Evolutionary conservation across 1,140 invertebrate genomes (phyloP).

Genomic region (Calephelis virginiensis): DNA sequence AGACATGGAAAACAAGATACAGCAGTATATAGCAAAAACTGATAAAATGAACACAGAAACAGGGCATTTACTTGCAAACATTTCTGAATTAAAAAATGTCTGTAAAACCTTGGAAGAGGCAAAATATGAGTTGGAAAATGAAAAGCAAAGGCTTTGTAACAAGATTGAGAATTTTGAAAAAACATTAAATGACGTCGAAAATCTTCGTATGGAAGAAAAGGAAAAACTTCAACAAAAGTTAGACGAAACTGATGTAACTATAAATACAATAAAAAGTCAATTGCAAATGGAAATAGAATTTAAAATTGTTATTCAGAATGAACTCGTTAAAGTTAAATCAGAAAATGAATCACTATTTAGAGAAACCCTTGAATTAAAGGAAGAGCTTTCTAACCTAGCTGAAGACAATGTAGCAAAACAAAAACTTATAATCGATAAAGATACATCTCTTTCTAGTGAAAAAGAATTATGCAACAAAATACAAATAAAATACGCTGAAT

Average conservation of each 20-base stretch:
- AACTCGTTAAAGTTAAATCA: constrained; percentile 23
- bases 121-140: constrained; percentile 38
- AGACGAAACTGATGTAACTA: constrained; percentile 46
- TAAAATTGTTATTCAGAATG: constrained; percentile 42
- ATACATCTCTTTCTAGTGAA: constrained; percentile 22
- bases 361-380: constrained; percentile 19
- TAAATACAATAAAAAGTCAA: constrained; percentile 47
- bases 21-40: constrained; percentile 37
- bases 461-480: constrained; percentile 22
- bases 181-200: constrained; percentile 45
- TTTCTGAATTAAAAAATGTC: constrained; percentile 39
- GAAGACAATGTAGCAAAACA: constrained; percentile 15
- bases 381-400: constrained; percentile 23
- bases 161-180: constrained; percentile 39
- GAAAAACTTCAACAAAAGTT: constrained; percentile 39
- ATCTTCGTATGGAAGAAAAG: constrained; percentile 37
- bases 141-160: constrained; percentile 33
- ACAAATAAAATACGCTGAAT: constrained; percentile 25
- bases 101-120: constrained; percentile 37
- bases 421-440: constrained; percentile 18
- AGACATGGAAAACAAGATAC: constrained; percentile 39
- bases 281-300: constrained; percentile 51
- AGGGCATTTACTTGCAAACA: constrained; percentile 33
- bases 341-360: constrained; percentile 19
- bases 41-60: constrained; percentile 41